These are phyloP conservation scores for Patagioenas fasciata DNA, from an alignment of 2,113 vertebrate species.

Conservation along the genomic window DNA sequence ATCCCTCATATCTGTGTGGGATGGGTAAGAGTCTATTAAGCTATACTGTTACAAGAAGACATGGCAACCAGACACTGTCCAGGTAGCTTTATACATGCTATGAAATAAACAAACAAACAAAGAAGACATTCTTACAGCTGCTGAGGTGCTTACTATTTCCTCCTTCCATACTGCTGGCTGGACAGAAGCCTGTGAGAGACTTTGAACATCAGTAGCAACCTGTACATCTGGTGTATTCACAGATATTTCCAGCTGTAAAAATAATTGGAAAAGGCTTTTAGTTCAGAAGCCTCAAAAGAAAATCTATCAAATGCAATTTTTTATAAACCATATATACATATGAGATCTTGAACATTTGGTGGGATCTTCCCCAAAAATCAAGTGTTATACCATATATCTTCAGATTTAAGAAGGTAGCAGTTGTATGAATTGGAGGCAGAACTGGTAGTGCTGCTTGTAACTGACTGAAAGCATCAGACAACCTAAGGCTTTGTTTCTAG, in stretches of 20 bases:
- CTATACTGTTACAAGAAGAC: background rate
- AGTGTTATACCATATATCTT: background rate
- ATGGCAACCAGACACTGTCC: background rate
- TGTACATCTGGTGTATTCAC: constrained; percentile 79
- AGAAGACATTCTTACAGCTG: constrained; percentile 77
- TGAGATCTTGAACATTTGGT: background rate
- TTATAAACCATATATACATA: background rate
- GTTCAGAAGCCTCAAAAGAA: background rate
- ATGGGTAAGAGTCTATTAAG: background rate
- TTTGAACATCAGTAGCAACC: constrained; percentile 69
- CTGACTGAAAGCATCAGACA: background rate
- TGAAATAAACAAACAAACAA: background rate
- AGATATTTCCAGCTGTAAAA: constrained; percentile 88
- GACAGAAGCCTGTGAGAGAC: constrained; percentile 55
- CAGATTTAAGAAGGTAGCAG: background rate
- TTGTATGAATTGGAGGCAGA: background rate
- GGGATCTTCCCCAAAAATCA: background rate
- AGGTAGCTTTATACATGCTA: background rate
- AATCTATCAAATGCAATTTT: background rate
- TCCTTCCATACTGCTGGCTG: constrained; percentile 47
- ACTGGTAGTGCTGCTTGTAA: background rate
- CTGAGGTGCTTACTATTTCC: constrained; percentile 72
- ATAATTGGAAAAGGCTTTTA: constrained; percentile 40
- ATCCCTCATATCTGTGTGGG: background rate
- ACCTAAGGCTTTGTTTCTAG: background rate